phyloP scores from a whole-genome alignment of 1,140 invertebrate species.

The Diuraphis noxia region DNA sequence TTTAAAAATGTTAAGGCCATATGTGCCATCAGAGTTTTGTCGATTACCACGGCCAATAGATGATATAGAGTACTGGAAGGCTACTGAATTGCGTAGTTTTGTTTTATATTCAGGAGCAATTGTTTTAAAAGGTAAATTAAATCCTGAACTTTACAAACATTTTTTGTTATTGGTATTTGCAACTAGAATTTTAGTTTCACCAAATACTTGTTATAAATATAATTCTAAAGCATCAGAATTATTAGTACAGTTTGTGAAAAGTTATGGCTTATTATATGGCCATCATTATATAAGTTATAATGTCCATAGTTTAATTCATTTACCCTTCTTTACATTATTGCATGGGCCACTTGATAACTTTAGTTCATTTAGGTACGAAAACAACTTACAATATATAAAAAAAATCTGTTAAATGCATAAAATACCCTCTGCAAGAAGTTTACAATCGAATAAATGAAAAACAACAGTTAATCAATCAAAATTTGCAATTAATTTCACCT shows the following conservation, averaged over 20 bases:
- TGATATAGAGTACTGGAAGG: not conserved
- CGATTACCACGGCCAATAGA: not conserved
- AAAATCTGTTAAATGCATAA: not conserved
- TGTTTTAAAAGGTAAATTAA: not conserved
- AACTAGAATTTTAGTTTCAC: not conserved
- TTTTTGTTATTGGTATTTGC: not conserved
- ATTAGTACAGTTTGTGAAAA: not conserved
- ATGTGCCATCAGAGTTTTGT: conserved; percentile 13
- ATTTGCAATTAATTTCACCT: not conserved
- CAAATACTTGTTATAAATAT: conserved; percentile 15
- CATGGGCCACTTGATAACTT: not conserved
- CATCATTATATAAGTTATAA: not conserved
- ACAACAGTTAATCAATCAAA: not conserved
- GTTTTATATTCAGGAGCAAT: not conserved
- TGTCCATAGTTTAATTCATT: conserved; percentile 10
- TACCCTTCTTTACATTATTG: not conserved
- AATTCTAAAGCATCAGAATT: not conserved
- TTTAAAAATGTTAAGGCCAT: not conserved
- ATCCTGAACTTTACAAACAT: not conserved
- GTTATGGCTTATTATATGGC: not conserved
- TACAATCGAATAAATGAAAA: conserved; percentile 22
- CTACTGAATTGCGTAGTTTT: not conserved
- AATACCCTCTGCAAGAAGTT: not conserved
- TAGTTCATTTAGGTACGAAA: conserved; percentile 21
- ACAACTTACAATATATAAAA: conserved; percentile 18